Percentiles rank a stretch among this genome's conserved stretches.
Conservation (phyloP, 1,140 invertebrate genomes). For the Bombus cullumanus region DNA sequence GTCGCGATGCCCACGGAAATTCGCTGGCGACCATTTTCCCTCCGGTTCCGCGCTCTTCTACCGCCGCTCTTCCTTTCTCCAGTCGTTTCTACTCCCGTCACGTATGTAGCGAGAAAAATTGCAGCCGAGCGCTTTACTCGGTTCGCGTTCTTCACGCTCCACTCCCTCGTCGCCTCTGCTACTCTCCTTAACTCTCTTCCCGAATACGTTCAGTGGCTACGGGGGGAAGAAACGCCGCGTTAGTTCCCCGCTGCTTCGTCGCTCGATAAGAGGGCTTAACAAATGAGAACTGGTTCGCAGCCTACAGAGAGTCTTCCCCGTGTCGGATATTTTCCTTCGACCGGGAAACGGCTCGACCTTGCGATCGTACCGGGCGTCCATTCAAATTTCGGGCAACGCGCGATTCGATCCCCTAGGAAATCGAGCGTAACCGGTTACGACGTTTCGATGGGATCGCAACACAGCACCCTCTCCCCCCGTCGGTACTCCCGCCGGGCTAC, state of each 20-base stretch:
- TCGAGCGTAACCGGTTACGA: slow-evolving; percentile 34
- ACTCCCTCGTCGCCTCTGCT: slow-evolving; percentile 55
- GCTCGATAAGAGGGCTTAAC: slow-evolving; percentile 46
- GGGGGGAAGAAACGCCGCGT: slow-evolving; percentile 33
- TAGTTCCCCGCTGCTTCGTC: slow-evolving; percentile 20
- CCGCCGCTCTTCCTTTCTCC: slow-evolving; percentile 63
- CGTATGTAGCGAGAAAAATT: slow-evolving; percentile 84
- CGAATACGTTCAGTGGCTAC: not conserved
- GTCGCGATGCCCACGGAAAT: slow-evolving; percentile 66
- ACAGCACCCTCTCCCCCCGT: not conserved
- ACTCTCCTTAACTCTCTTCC: not conserved
- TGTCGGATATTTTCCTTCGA: not conserved
- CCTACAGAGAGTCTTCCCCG: not conserved
- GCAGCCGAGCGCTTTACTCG: slow-evolving; percentile 82
- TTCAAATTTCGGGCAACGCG: slow-evolving; percentile 8
- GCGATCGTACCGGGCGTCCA: too few species aligned
- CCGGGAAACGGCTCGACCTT: not conserved
- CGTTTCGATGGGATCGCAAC: slow-evolving; percentile 14
- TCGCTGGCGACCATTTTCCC: slow-evolving; percentile 66
- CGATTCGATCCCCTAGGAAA: slow-evolving; percentile 24
- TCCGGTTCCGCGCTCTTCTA: slow-evolving; percentile 40
- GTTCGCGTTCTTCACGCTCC: slow-evolving; percentile 82
- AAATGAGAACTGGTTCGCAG: not conserved
- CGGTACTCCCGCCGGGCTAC: slow-evolving; percentile 21
- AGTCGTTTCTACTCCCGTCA: slow-evolving; percentile 81